A percentile compares a stretch with the other conserved stretches of the same genome.
These are phyloP conservation scores for Mungos mungo DNA, from an alignment of 2,113 vertebrate species.

Conservation along the genomic window DNA sequence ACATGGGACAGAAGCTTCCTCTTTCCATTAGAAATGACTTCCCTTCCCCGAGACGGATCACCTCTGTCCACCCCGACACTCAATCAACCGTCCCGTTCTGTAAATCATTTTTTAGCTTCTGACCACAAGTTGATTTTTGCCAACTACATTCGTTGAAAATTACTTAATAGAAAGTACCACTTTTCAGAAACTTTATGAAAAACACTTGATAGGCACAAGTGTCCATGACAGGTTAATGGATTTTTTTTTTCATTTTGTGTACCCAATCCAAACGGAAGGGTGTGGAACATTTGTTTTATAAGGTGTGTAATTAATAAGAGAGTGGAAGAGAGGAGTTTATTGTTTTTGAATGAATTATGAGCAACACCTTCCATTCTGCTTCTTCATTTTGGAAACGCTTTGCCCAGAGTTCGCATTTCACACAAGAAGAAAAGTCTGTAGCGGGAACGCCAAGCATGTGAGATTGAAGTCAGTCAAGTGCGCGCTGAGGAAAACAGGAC, in stretches of 20 bases:
- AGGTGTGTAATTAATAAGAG: slow-evolving; percentile 70
- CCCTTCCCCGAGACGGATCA: background rate
- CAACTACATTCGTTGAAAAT: slow-evolving; percentile 18
- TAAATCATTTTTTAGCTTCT: background rate
- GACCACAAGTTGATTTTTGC: background rate
- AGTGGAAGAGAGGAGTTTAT: slow-evolving; percentile 66
- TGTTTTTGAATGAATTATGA: slow-evolving; percentile 69
- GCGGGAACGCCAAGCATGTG: background rate
- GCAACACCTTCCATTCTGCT: slow-evolving; percentile 59
- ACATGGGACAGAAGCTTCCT: slow-evolving; percentile 49
- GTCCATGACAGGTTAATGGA: slow-evolving; percentile 45
- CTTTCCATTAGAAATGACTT: slow-evolving; percentile 56
- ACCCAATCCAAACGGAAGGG: slow-evolving; percentile 54
- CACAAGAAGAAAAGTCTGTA: background rate
- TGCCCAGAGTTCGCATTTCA: slow-evolving; percentile 44
- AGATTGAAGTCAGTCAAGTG: background rate
- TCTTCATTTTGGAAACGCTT: slow-evolving; percentile 69
- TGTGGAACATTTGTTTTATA: slow-evolving; percentile 72
- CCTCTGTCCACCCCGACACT: background rate
- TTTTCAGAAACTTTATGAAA: slow-evolving; percentile 49
- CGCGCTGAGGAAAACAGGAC: background rate
- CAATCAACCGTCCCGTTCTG: background rate
- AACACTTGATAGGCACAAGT: slow-evolving; percentile 11
- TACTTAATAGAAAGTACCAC: background rate
- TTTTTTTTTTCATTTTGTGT: background rate